Base-by-base conservation (phyloP, 1,140 invertebrate genomes). In the Platyscapa corneri region DNA sequence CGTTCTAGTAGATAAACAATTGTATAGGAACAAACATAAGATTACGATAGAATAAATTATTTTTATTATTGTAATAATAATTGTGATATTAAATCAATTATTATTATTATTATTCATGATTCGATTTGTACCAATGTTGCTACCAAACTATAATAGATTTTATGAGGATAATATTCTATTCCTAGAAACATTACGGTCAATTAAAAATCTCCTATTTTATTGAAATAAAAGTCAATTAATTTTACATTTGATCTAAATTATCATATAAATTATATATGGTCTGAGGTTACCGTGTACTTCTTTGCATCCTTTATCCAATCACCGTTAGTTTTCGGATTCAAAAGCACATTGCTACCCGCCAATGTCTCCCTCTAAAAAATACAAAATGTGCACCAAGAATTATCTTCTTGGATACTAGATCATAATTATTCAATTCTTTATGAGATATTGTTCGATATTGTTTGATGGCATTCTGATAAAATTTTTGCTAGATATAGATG, bases 1-100 rank as follows among this genome's bases (percentile, higher is more conserved):
- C 42, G 32, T 37, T 20, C 27, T 42, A 20, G 39, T 42, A 74
- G 18, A 18, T 0, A 6, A 74, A 74, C n/a, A 20, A 74, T 74
- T 74, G 37, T 74, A 74, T 42, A 74, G 37, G 7, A n/a, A 42
- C 6, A 42, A 42, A 6, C 27, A 74, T 74, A 42, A 42, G 23
- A 74, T 42, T 74, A 18, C n/a, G 12, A 14, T 39, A 42, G 18
- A 37, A 5, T 14, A n/a, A 42, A 42, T 74, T 74, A 42, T 74
- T 42, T n/a, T 42, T 74, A 42, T 64, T 64, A 74, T 79, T 60
- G 30, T 78, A 60, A 78, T 60, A 65, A 80, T 65, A 80, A 80
- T 65, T 46, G 14, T 49, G 10, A 81, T 39, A 46, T 46, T 42
- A 42, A n/a, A 46, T 16, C 39, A 65, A n/a, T 46, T 70, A 30